A percentile compares a stretch with the other conserved stretches of the same genome.
Evolutionary conservation across 2,888 invertebrate genomes (phyloP).

Genomic region (Pseudolycoriella hygida): DNA sequence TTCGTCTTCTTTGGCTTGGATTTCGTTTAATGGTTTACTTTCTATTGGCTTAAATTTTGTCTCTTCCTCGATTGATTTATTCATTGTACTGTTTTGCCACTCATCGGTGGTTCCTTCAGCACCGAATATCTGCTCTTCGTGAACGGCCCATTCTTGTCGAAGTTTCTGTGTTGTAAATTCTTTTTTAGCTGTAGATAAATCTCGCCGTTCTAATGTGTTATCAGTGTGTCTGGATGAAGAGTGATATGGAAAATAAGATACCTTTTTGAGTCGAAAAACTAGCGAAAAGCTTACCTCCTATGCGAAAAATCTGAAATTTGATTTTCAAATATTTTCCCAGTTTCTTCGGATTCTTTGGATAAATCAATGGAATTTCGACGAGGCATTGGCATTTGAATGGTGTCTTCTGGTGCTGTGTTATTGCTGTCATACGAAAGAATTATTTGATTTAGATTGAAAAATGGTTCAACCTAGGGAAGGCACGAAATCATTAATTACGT

Average conservation of each 20-base stretch:
- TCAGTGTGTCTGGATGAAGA: slow-evolving; percentile 41
- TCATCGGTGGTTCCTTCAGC: neutral
- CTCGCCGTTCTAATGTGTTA: slow-evolving; percentile 25
- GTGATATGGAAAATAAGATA: neutral
- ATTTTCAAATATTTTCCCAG: slow-evolving; percentile 35
- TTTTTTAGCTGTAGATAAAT: slow-evolving; percentile 20
- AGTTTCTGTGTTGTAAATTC: slow-evolving; percentile 29
- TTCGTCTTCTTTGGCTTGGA: neutral
- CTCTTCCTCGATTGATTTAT: neutral
- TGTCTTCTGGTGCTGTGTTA: slow-evolving; percentile 21
- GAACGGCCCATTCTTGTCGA: slow-evolving; percentile 29
- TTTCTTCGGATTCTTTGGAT: slow-evolving; percentile 33
- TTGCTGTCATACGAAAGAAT: no score
- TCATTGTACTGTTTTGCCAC: neutral
- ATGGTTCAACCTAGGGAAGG: no score
- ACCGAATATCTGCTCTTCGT: slow-evolving; percentile 19
- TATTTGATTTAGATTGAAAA: no score
- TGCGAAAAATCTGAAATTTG: slow-evolving; percentile 42
- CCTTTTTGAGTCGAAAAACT: neutral
- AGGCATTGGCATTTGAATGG: slow-evolving; percentile 35
- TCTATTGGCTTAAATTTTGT: neutral
- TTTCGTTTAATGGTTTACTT: neutral
- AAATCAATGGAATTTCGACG: slow-evolving; percentile 41
- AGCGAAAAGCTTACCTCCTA: slow-evolving; percentile 24
- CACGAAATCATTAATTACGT: no score